Evolutionary conservation across 2,113 vertebrate species (phyloP).

Genomic region (Strix aluco): DNA sequence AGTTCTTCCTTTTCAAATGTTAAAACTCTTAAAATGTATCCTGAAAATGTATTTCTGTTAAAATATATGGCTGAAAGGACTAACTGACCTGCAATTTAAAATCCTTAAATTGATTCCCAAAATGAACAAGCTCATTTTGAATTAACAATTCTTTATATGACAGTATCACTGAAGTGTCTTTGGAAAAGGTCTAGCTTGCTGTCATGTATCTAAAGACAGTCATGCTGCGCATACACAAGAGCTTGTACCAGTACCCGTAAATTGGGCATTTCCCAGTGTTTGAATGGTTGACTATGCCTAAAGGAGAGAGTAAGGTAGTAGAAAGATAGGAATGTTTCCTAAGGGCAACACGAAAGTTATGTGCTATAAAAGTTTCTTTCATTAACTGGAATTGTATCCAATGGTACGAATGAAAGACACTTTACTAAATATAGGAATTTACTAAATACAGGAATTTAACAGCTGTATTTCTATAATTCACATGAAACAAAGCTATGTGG

Average conservation of each 20-base stretch:
- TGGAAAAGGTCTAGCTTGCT: neutral
- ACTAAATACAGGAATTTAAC: neutral
- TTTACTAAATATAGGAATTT: neutral
- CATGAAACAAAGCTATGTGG: neutral
- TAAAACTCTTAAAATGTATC: neutral
- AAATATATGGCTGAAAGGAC: neutral
- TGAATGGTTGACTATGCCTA: neutral
- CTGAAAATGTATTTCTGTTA: neutral
- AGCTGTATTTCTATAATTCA: neutral
- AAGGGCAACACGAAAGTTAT: neutral
- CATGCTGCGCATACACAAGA: neutral
- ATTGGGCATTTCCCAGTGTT: neutral
- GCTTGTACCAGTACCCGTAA: neutral
- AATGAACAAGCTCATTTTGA: neutral
- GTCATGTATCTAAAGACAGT: neutral
- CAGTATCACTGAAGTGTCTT: neutral
- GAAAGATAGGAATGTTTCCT: neutral
- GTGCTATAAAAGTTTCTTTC: neutral
- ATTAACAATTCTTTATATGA: neutral
- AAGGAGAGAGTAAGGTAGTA: neutral
- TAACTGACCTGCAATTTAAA: neutral
- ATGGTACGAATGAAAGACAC: neutral
- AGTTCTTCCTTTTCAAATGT: neutral
- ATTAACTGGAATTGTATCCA: neutral
- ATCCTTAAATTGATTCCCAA: neutral